A percentile compares a stretch with the other conserved stretches of the same genome.
Evolutionary conservation across 1,140 invertebrate genomes (phyloP).

Genomic region (Meteorus sp.): DNA sequence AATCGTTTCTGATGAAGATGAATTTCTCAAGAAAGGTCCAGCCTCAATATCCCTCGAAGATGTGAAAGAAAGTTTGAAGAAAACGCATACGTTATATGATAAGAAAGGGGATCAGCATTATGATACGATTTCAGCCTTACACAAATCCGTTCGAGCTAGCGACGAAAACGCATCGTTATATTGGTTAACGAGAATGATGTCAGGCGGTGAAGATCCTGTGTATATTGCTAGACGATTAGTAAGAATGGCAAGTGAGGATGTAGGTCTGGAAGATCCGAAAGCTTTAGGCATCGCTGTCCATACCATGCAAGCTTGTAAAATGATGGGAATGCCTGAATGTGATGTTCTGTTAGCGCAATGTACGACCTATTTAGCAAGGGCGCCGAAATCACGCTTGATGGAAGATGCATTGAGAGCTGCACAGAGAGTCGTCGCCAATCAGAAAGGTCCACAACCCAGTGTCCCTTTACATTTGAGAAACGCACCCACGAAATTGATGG

Average conservation of each 20-base stretch:
- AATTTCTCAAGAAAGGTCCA: constrained; percentile 36
- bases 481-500: constrained; percentile 79
- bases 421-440: constrained; percentile 60
- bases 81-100: constrained; percentile 76
- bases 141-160: constrained; percentile 83
- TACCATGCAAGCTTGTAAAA: constrained; percentile 77
- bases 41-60: constrained; percentile 63
- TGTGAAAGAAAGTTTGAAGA: constrained; percentile 66
- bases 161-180: constrained; percentile 82
- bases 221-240: constrained; percentile 79
- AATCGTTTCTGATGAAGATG: constrained; percentile 42
- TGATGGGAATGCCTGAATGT: constrained; percentile 81
- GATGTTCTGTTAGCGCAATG: constrained; percentile 77
- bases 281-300: constrained; percentile 68
- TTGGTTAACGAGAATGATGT: constrained; percentile 80
- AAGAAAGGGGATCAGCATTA: constrained; percentile 82
- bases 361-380: constrained; percentile 73
- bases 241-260: constrained; percentile 76
- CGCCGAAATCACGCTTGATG: constrained; percentile 74
- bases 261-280: constrained; percentile 63
- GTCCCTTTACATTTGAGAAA: constrained; percentile 79
- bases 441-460: constrained; percentile 71
- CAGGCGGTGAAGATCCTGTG: constrained; percentile 81
- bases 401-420: constrained; percentile 69
- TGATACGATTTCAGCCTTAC: constrained; percentile 79